Base-by-base conservation (phyloP, 2,888 invertebrate genomes). In the Linhomoeus sp. region DNA sequence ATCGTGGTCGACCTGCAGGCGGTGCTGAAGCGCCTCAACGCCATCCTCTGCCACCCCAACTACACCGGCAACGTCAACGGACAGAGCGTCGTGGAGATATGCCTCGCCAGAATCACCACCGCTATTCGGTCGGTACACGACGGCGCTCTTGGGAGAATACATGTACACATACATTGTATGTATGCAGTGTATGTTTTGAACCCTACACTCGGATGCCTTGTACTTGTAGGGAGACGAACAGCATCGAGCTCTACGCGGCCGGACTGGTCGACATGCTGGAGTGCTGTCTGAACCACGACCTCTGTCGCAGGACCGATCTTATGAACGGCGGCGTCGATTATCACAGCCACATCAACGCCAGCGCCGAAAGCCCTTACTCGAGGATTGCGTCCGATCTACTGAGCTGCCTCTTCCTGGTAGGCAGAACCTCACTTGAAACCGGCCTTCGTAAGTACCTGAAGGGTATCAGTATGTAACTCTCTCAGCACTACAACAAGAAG, bases 351-450 rank as follows among this genome's bases (percentile, higher is more conserved):
- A 48, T 51, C 24, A 50, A 44, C 19, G 84, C 84, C 67, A 63
- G 62, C 45, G 81, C 82, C 62, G 87, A 88, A 70, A 84, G 87
- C 36, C 87, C 88, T 1, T 88, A 90, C 73, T 85, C 87, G 42
- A 90, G 90, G 71, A 88, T 90, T 61, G 86, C 87, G 22, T 83
- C 85, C 41, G 90, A 90, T 70, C 78, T 90, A 52, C 81, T 90
- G 62, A 85, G 86, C 55, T 86, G 85, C 68, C 80, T 90, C 66
- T 88, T 90, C 70, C 71, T 86, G 75, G 87, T 85, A 67, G 72
- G 75, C 65, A n/a, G n/a, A n/a, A n/a, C n/a, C n/a, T n/a, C n/a
- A n/a, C n/a, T n/a, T n/a, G n/a, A n/a, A n/a, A n/a, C n/a, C n/a
- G n/a, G n/a, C 25, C 41, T 33, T 35, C 26, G 26, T 45, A 33